Evolutionary conservation across 2,113 vertebrate species (phyloP).

Genomic region (Urocynchramus pylzowi): DNA sequence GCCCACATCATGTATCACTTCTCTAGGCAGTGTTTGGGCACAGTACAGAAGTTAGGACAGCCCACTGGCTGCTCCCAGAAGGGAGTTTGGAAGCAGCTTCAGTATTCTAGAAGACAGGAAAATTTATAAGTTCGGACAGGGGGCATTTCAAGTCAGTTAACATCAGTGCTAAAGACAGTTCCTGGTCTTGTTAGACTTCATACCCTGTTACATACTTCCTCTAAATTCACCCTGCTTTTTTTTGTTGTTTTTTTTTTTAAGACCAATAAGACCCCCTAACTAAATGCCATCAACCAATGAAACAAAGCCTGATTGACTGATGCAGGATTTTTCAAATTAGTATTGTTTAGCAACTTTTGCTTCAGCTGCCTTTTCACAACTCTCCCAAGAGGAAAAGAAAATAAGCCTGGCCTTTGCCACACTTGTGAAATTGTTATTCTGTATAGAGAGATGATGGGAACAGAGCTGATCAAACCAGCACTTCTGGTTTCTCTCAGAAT

Average conservation of each 20-base stretch:
- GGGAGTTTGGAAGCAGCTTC: not conserved
- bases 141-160: not conserved
- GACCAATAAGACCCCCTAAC: not conserved
- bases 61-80: not conserved
- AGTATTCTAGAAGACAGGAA: not conserved
- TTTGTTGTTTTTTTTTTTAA: not conserved
- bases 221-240: not conserved
- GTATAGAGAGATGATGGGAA: not conserved
- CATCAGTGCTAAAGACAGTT: not conserved
- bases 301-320: not conserved
- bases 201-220: not conserved
- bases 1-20: not conserved
- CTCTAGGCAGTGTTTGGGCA: not conserved
- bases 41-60: not conserved
- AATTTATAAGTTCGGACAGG: not conserved
- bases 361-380: constrained; percentile 30
- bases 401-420: constrained; percentile 12
- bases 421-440: constrained; percentile 12
- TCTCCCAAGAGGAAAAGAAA: constrained; percentile 19
- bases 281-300: not conserved
- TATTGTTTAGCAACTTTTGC: constrained; percentile 3
- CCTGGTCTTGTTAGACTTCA: not conserved
- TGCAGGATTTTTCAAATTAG: constrained; percentile 48
- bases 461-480: not conserved
- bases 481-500: constrained; percentile 9